Evolutionary conservation across 2,888 invertebrate species (phyloP), one percentile per base, ranked within the genome.

Genomic region (Cheiracanthium punctorium): DNA sequence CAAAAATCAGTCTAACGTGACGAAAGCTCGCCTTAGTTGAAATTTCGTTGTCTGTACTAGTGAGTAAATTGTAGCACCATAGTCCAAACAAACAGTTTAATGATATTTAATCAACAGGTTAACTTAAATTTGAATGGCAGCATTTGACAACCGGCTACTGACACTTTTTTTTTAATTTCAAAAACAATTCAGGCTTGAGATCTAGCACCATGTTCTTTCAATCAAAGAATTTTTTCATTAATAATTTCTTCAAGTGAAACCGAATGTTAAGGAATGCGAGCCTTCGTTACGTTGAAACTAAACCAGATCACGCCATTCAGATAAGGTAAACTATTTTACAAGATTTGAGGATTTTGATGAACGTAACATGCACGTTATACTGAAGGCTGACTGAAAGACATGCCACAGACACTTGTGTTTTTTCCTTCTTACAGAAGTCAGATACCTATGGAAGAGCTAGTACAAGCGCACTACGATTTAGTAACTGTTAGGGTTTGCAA

Each of bases 401-500:
- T 58, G 58, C 58, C 58, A 58, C 58, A 58, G 24, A 58, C 58
- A 58, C 24, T 24, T 58, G 58, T 58, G 58, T 24, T n/a, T n/a
- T n/a, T n/a, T 58, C 58, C 24, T 24, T 24, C 58, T 58, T 58
- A 58, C 58, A 24, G 17, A 58, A 58, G 58, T 58, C 20, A 48
- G n/a, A 58, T 58, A 58, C 58, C 58, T 58, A 58, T 24, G 58
- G 24, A 58, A 58, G 58, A 20, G 58, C 58, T 58, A 24, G 24
- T 58, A 24, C 7, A 24, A 58, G 58, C 58, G 58, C 58, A 58
- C 58, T 58, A 58, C 58, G 58, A 58, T 58, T 58, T 58, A 58
- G 58, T 24, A 24, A 24, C 4, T 58, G 24, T 58, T 58, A 5
- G 20, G 24, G 58, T 32, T 43, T 67, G 67, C 74, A 48, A 69